A percentile compares a stretch with the other conserved stretches of the same genome.
Conservation (phyloP, 2,888 invertebrate genomes). For the Dexiosoma caninum region DNA sequence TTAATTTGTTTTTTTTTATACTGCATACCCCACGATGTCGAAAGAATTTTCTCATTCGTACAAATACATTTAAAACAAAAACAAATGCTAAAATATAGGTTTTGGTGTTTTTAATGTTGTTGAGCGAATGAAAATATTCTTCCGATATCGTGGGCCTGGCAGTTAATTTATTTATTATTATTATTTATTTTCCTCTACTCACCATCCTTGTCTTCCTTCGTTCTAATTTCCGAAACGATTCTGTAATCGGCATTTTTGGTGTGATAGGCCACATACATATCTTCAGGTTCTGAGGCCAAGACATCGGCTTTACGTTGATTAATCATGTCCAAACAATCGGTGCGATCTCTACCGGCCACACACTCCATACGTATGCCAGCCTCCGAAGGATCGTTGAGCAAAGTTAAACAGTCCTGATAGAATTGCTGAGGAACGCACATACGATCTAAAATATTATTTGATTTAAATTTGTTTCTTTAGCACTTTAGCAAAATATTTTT, state of each 20-base stretch:
- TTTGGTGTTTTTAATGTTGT: no score
- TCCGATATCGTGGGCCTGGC: no score
- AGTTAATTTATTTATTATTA: no score
- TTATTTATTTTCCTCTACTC: no score
- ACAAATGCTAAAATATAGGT: no score
- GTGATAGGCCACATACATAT: conserved; percentile 89
- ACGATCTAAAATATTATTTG: conserved; percentile 82
- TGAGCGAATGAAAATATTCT: no score
- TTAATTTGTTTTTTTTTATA: no score
- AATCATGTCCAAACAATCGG: conserved; percentile 85
- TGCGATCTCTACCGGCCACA: conserved; percentile 84
- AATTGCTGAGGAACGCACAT: conserved; percentile 86
- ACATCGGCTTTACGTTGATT: conserved; percentile 88
- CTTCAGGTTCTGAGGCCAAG: conserved; percentile 90
- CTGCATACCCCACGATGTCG: no score
- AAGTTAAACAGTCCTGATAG: conserved; percentile 81
- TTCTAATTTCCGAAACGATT: conserved; percentile 87
- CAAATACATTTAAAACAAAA: no score
- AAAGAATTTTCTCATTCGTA: no score
- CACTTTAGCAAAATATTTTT: background rate
- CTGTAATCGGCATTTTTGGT: conserved; percentile 86
- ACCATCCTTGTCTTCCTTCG: conserved; percentile 87
- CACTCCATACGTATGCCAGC: conserved; percentile 82
- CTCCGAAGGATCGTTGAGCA: conserved; percentile 77
- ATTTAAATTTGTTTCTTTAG: background rate